A percentile compares a stretch with the other conserved stretches of the same genome.
These are phyloP conservation scores for Athripsodes cinereus DNA, from an alignment of 2,888 invertebrate genomes.

Conservation along the genomic window DNA sequence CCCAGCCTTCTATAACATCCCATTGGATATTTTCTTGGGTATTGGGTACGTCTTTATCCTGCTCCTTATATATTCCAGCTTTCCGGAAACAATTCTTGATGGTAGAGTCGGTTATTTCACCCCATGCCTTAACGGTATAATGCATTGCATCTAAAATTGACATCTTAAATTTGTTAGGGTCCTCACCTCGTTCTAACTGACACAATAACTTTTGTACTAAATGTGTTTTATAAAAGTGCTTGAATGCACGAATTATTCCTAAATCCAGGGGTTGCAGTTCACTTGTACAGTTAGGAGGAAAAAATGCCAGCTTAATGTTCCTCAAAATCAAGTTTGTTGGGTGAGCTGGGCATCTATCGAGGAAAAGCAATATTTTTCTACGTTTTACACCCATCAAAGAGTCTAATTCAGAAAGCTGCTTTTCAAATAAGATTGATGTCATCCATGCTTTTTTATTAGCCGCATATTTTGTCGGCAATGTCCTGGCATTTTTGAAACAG, in stretches of 20 bases:
- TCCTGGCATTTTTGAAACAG: conserved; percentile 32
- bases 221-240: conserved; percentile 6
- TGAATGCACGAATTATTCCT: conserved; percentile 27
- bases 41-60: not conserved
- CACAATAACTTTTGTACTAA: too few relatives aligned
- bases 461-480: conserved; percentile 30
- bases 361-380: conserved; percentile 30
- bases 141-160: too few relatives aligned
- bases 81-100: too few relatives aligned
- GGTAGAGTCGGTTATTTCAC: too few relatives aligned
- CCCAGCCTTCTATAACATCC: conserved; percentile 1
- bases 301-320: conserved; percentile 32
- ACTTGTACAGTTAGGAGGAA: conserved; percentile 32
- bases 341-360: conserved; percentile 31
- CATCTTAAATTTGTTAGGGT: too few relatives aligned
- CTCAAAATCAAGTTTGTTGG: conserved; percentile 26
- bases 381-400: conserved; percentile 24
- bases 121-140: too few relatives aligned
- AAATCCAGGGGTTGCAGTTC: conserved; percentile 31
- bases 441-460: conserved; percentile 31
- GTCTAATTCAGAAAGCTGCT: conserved; percentile 29
- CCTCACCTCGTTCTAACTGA: too few relatives aligned
- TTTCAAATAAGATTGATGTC: conserved; percentile 29
- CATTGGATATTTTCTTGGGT: not conserved
- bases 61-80: not conserved